phyloP scores from a whole-genome alignment of 2,888 invertebrate genomes.

The Ephialtes manifestator region DNA sequence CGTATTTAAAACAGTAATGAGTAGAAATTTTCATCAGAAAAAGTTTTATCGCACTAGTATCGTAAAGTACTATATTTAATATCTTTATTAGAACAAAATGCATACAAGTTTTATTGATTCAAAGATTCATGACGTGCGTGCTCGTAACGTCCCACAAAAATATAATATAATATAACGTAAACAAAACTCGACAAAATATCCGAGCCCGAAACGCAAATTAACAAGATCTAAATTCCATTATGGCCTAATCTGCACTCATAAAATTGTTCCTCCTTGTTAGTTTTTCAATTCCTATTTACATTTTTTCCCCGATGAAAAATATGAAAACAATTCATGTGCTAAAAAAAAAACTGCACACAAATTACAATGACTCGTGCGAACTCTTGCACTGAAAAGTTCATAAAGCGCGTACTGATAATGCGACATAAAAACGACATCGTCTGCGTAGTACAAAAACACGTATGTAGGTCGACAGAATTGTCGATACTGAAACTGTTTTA shows the following conservation, averaged over 20 bases:
- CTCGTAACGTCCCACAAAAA: too few relatives aligned
- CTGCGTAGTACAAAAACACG: background rate
- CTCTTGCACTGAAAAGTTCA: background rate
- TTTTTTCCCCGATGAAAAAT: background rate
- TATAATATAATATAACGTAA: background rate
- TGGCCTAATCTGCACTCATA: background rate
- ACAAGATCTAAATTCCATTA: background rate
- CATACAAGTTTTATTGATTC: too few relatives aligned
- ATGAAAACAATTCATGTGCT: background rate
- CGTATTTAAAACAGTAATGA: too few relatives aligned
- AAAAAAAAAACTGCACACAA: background rate
- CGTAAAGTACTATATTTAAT: too few relatives aligned
- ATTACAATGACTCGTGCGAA: background rate
- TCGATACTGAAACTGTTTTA: background rate
- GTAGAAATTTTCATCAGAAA: too few relatives aligned
- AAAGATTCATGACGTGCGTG: too few relatives aligned
- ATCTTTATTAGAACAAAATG: too few relatives aligned
- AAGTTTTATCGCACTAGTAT: too few relatives aligned
- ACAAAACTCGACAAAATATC: background rate
- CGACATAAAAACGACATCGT: background rate
- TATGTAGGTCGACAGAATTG: slow-evolving; percentile 13
- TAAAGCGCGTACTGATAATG: background rate
- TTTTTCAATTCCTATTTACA: background rate
- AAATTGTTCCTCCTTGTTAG: background rate
- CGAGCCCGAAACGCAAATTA: background rate